These are phyloP conservation scores for Anastrepha ludens DNA, from an alignment of 1,140 invertebrate genomes.

Conservation along the genomic window DNA sequence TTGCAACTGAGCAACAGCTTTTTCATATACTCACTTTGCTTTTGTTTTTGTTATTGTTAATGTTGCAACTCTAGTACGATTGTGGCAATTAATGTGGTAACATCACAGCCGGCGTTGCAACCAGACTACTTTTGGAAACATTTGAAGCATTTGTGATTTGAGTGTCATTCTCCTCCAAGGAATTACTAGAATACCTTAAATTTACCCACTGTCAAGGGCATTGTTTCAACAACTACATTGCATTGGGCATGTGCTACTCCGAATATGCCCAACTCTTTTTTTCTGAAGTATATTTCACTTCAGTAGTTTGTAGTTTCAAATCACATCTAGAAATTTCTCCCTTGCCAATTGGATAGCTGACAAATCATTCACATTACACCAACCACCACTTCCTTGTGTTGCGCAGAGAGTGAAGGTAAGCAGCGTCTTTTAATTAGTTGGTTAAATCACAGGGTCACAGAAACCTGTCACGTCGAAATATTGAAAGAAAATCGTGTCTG, in stretches of 20 bases:
- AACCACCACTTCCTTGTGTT: no score
- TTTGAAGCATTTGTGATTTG: background rate
- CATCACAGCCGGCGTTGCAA: background rate
- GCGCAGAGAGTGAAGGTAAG: no score
- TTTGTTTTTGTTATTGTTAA: constrained; percentile 56
- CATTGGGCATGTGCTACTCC: no score
- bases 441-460: no score
- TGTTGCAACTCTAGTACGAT: constrained; percentile 30
- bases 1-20: constrained; percentile 61
- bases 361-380: no score
- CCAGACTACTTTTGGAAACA: background rate
- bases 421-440: no score
- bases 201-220: constrained; percentile 63
- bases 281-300: background rate
- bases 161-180: background rate
- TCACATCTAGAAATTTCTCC: no score
- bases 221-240: background rate
- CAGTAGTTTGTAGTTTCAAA: background rate
- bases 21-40: background rate
- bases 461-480: no score
- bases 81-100: background rate
- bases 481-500: no score
- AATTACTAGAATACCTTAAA: constrained; percentile 59
- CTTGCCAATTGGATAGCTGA: no score
- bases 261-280: background rate